Base-by-base conservation (phyloP, 2,113 vertebrate genomes). In the Toxotes jaculatrix region DNA sequence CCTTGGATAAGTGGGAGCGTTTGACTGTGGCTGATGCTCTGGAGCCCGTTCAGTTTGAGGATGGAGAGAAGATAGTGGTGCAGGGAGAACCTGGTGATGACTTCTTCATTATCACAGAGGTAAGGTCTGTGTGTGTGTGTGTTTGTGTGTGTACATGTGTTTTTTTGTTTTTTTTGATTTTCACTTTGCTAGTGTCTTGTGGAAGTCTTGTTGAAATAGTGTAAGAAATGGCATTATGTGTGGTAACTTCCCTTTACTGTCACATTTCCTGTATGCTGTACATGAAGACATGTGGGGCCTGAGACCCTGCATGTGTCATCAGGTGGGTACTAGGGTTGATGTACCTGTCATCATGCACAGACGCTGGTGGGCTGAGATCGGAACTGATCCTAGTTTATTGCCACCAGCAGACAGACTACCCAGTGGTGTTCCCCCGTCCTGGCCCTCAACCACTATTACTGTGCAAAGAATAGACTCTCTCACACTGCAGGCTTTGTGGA, bases 41-140 rank as follows among this genome's bases (percentile, higher is more conserved):
- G 90, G 98, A 99, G 89, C 97, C 98, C 0, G 97, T 97, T 74
- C 97, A 98, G 94, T 99, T 97, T 94, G 98, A 99, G 83, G 98
- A 99, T 0, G 97, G 97, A 79, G 97, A 99, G 93, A 98, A 98
- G 90, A 99, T 99, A 1, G 98, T 99, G 81, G 97, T 99, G 51
- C 98, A 99, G 83, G 98, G 98, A 74, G 96, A 98, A 40, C 97
- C 98, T 0, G 98, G 98, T 12, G 97, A 99, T 13, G 97, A 98
- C 77, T 98, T 98, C 95, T 99, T 97, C 94, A 98, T 99, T 89
- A 99, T 99, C 90, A 98, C 98, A 11, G 98, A 99, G 97, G 98
- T 98, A 89, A 64, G 55, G 12, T 56, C 4, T 45, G 45, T 61
- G 2, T 36, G 64, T 77, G 21, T 42, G 61, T 43, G 67, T 12